These are phyloP conservation scores for Pollimyrus isidori DNA, from an alignment of 2,113 vertebrate genomes.

Conservation along the genomic window DNA sequence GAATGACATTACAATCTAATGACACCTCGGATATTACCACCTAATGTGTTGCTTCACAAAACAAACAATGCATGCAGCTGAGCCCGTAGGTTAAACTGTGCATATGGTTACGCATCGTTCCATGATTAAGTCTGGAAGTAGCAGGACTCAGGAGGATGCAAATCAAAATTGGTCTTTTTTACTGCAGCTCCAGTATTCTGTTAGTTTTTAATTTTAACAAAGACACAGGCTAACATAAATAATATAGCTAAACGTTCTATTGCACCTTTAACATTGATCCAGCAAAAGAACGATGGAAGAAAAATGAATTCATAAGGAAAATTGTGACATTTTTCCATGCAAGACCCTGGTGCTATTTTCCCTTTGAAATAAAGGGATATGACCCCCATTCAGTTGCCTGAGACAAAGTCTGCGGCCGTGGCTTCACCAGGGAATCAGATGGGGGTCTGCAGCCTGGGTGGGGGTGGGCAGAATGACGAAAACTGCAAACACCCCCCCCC, in stretches of 20 bases:
- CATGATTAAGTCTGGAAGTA: background rate
- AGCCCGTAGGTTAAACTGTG: background rate
- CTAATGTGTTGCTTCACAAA: background rate
- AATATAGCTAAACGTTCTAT: background rate
- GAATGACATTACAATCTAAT: background rate
- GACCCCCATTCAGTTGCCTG: background rate
- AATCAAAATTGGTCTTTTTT: background rate
- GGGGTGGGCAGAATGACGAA: slow-evolving; percentile 6
- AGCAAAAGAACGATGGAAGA: background rate
- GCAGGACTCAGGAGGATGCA: background rate
- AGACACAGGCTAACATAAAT: background rate
- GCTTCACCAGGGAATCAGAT: background rate
- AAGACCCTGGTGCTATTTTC: background rate
- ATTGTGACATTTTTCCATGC: background rate
- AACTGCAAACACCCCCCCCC: slow-evolving; percentile 19
- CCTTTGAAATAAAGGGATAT: background rate
- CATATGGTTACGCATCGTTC: background rate
- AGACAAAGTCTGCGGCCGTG: background rate
- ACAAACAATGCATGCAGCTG: background rate
- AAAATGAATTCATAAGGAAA: background rate
- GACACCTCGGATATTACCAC: background rate
- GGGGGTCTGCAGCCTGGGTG: slow-evolving; percentile 6
- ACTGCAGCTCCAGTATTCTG: background rate
- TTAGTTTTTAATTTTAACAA: background rate
- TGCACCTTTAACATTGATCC: background rate